Base-by-base conservation (phyloP, 2,797 vertebrate genomes). In the Streptopelia turtur region DNA sequence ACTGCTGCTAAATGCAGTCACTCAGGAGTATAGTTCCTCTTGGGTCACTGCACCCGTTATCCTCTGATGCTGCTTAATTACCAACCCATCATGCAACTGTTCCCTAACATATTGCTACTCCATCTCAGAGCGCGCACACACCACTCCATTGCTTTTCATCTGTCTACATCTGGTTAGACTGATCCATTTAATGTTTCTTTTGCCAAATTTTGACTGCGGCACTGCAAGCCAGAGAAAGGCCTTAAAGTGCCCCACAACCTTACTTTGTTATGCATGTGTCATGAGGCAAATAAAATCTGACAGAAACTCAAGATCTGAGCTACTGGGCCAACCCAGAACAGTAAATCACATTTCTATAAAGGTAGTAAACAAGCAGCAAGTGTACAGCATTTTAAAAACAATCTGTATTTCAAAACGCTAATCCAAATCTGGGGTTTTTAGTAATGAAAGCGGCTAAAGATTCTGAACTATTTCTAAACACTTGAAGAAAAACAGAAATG, bases 371-470 rank as follows among this genome's bases (percentile, higher is more conserved):
- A 77, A 83, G 20, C 3, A 82, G 16, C 6, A 90, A 35, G 3
- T 1, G 0, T 6, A 64, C 16, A 83, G 24, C 2, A 71, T 66
- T 30, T 35, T 8, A 13, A 30, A 70, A 64, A 10, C 21, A 17
- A 28, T 27, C 22, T 28, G 2, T 14, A 8, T 53, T 64, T 75
- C 21, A 71, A 76, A 84, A 69, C 9, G 7, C 8, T 50, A 43
- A 37, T 31, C 5, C 53, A 78, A 52, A 4, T 9, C 12, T 3
- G 0, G 33, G 53, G 23, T 45, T 88, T 55, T 18, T 20, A 45
- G 1, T 9, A 47, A 31, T 23, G 0, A 53, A 55, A 65, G 6
- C 31, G 8, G 4, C 4, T 3, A 22, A 70, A 49, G 18, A 70
- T 27, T 43, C 11, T 60, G 13, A 87, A 74, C 41, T 57, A 52